Conservation (phyloP, 2,888 invertebrate species). For the Drosophila parthenogenetica region DNA sequence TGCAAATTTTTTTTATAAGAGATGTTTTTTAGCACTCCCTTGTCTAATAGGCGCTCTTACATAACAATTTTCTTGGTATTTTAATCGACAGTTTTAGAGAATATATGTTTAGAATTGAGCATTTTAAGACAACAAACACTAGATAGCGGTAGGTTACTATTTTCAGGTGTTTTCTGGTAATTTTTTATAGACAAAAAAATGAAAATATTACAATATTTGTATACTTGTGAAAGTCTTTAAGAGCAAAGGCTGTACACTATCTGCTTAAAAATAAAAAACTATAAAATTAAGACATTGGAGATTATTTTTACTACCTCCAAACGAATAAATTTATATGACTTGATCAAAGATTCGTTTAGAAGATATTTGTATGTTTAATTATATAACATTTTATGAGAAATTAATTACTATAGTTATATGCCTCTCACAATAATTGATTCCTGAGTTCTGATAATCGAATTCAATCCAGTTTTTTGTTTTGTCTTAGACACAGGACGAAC, state of each 20-base stretch:
- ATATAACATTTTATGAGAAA: background rate
- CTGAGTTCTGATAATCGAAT: constrained; percentile 16
- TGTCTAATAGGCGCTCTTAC: background rate
- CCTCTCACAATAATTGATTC: constrained; percentile 2
- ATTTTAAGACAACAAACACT: background rate
- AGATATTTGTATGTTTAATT: constrained; percentile 1
- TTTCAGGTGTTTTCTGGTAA: background rate
- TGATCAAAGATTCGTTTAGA: background rate
- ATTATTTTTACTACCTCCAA: no score
- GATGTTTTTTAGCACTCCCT: background rate
- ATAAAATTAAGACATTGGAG: no score
- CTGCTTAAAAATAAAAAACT: no score
- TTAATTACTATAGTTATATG: background rate
- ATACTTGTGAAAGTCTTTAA: background rate
- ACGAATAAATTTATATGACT: background rate
- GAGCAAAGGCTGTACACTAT: no score
- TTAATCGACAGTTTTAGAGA: background rate
- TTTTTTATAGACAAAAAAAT: background rate
- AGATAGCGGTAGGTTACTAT: background rate
- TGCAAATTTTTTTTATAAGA: constrained; percentile 5
- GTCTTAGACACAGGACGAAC: constrained; percentile 18
- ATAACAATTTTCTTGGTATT: background rate
- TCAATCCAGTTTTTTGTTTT: constrained; percentile 14
- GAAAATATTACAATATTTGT: background rate
- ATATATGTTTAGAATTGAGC: background rate